Base-by-base conservation (phyloP, 1,140 invertebrate genomes). In the Uloborus diversus region DNA sequence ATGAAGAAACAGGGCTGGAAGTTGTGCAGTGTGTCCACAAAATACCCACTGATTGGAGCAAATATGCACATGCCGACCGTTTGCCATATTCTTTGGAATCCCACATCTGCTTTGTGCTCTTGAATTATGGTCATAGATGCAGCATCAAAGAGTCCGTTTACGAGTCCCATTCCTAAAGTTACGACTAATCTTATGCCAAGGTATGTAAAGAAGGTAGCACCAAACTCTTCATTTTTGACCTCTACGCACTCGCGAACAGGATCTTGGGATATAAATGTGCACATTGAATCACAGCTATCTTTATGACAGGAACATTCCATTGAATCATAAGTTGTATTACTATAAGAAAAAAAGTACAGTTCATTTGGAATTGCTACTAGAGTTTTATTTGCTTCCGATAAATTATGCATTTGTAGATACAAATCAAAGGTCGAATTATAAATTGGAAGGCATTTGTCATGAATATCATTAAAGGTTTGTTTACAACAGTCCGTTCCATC, bases 91-190 rank as follows among this genome's bases (percentile, higher is more conserved):
- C 92, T 88, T 86, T 94, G 93, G 53, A 94, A 86, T 0, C 93
- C 93, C 81, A 94, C 94, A 87, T 94, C 93, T 1, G 92, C 93
- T 57, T 91, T 90, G 81, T 93, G 91, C 83, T 93, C 91, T 49
- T 92, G 88, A 30, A 94, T 87, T 81, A 94, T 92, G 4, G 92
- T 92, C 65, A 94, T 92, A 1, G 93, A 92, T 14, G 93, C 93
- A 9, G 93, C 93, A 87, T 94, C 93, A 84, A 94, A 94, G 91
- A 94, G 93, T 2, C 71, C 68, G 59, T 76, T 81, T 7, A 76
- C 71, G 13, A 75, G 65, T 25, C 70, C 70, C 7, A 81, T 70
- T 30, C 64, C 62, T 4, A 81, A 35, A 37, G 73, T 62, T 7
- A 81, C 47, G 4, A 49, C 17, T 2, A 79, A 33, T 51, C 76